Evolutionary conservation across 2,888 invertebrate genomes (phyloP).

Genomic region (Ganaspis brasiliensis): DNA sequence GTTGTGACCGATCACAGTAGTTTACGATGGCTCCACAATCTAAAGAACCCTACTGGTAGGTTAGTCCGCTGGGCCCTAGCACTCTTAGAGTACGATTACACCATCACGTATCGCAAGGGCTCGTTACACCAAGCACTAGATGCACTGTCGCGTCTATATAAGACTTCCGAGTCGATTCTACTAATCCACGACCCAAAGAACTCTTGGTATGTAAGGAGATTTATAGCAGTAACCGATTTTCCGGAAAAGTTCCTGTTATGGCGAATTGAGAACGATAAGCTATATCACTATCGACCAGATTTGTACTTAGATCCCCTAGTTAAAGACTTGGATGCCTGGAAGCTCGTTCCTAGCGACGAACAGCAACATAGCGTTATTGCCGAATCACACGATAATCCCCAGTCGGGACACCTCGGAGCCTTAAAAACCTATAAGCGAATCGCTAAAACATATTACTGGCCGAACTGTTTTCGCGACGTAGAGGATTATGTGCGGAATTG

Average conservation of each 20-base stretch:
- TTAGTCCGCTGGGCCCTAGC: constrained; percentile 61
- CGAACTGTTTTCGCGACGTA: not conserved
- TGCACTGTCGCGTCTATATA: constrained; percentile 52
- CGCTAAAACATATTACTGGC: constrained; percentile 5
- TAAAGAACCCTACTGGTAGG: not conserved
- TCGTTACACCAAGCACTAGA: constrained; percentile 51
- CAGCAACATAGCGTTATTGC: not conserved
- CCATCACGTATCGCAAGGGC: constrained; percentile 47
- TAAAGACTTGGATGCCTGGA: not conserved
- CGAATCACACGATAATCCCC: not conserved
- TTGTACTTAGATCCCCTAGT: not conserved
- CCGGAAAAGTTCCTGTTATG: not conserved
- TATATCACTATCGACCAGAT: not conserved
- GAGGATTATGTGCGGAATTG: constrained; percentile 5
- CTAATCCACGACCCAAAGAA: not conserved
- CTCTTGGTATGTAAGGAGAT: not conserved
- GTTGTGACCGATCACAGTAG: constrained; percentile 64
- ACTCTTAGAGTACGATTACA: constrained; percentile 51
- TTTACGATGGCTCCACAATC: constrained; percentile 49
- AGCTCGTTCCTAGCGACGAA: not conserved
- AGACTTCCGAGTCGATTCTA: not conserved
- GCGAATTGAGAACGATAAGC: not conserved
- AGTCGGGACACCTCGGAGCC: constrained; percentile 14
- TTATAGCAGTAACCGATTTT: not conserved
- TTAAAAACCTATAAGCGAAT: constrained; percentile 32